Evolutionary conservation across 2,888 invertebrate genomes (phyloP).

Genomic region (Itoplectis maculator): DNA sequence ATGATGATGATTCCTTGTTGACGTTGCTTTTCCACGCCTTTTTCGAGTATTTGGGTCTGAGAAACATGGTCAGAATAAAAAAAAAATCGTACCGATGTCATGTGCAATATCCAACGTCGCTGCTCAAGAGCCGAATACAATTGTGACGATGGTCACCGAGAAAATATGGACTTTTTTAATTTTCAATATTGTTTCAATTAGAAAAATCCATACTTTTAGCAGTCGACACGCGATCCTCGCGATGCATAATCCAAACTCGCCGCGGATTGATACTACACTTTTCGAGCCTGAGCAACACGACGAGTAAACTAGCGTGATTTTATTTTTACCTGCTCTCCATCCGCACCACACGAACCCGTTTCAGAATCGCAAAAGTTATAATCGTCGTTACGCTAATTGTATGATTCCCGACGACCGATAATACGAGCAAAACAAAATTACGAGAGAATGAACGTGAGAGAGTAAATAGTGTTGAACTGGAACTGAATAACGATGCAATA

Average conservation of each 20-base stretch:
- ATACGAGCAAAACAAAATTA: slow-evolving; percentile 15
- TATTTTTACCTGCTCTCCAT: slow-evolving; percentile 60
- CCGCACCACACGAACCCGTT: neutral
- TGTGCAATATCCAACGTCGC: slow-evolving; percentile 61
- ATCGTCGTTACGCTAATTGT: slow-evolving; percentile 44
- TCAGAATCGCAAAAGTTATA: slow-evolving; percentile 35
- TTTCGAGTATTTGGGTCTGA: slow-evolving; percentile 25
- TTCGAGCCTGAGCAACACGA: slow-evolving; percentile 51
- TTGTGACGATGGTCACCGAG: slow-evolving; percentile 32
- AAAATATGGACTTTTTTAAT: slow-evolving; percentile 2
- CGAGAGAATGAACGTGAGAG: slow-evolving; percentile 41
- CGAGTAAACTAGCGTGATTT: slow-evolving; percentile 64
- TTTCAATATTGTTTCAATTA: neutral
- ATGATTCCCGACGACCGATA: slow-evolving; percentile 36
- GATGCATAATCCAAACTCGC: slow-evolving; percentile 40
- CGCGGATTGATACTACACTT: slow-evolving; percentile 33
- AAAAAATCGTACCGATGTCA: slow-evolving; percentile 51
- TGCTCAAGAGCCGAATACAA: slow-evolving; percentile 59
- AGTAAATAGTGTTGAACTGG: slow-evolving; percentile 60
- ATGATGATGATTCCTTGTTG: slow-evolving; percentile 15
- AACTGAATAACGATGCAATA: slow-evolving; percentile 69
- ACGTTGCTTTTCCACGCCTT: neutral
- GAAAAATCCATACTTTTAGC: neutral
- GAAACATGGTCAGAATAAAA: slow-evolving; percentile 44
- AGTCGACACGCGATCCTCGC: neutral